Evolutionary conservation across 2,113 vertebrate species (phyloP), one percentile per base, ranked within the genome.

Genomic region (Clarias batrachus): DNA sequence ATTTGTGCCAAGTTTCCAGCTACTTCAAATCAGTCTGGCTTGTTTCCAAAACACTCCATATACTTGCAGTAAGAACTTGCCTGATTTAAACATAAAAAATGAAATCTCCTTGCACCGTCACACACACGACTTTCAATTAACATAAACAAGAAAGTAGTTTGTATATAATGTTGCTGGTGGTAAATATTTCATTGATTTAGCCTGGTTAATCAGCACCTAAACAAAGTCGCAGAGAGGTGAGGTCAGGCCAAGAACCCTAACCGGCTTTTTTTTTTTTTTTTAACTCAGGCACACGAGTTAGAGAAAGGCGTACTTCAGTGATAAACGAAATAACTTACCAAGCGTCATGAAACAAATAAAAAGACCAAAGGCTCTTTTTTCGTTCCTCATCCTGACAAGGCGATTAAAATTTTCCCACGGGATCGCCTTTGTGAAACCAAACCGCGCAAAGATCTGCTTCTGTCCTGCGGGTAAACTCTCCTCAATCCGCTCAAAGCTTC

Each of bases 301-400:
- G 19, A 59, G 13, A 52, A 76, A 7, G 3, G 25, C 2, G 5
- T 41, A 4, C 4, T 27, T 16, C 25, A 37, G 48, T 23, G 37
- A 21, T 11, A 2, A 52, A 23, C n/a, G 5, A 27, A 0, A 1
- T 3, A 57, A 84, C 88, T 89, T 30, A 89, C 88, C 81, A 23
- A 89, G 81, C 16, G 11, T 41, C 19, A n/a, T 9, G 14, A 89
- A 54, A 17, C 41, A 30, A 37, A 84, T 21, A 17, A 81, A 63
- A 30, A 70, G 1, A 17, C 30, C 23, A 8, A 86, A n/a, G 1
- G 33, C 57, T 57, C 54, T 73, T 12, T 85, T 85, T 79, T 62
- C 81, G 84, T 73, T 65, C 14, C 54, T 56, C 88, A 86, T 89
- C 23, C 48, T 83, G 81, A 71, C n/a, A 88, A 83, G 27, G 84